A percentile compares a stretch with the other conserved stretches of the same genome.
Evolutionary conservation across 2,113 vertebrate species (phyloP).

Genomic region (Rhynchomys soricoides): DNA sequence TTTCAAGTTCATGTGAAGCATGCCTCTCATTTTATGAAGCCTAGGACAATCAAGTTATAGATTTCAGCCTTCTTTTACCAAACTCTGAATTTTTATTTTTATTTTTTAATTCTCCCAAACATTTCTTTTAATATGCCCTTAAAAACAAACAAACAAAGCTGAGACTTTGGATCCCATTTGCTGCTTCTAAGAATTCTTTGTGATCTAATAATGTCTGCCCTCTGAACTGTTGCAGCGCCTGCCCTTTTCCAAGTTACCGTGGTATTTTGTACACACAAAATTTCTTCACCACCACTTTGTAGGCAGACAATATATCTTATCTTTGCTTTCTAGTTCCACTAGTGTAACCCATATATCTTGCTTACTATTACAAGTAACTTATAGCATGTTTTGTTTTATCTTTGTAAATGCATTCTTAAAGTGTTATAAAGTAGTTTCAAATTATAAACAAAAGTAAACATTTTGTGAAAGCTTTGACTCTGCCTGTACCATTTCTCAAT

Average conservation of each 20-base stretch:
- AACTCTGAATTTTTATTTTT: neutral
- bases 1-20: neutral
- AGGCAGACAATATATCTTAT: neutral
- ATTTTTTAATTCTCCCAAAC: neutral
- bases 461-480: conserved; percentile 10
- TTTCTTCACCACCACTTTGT: neutral
- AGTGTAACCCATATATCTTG: conserved; percentile 26
- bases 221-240: neutral
- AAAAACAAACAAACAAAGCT: neutral
- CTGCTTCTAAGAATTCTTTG: conserved; percentile 8
- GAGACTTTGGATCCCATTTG: neutral
- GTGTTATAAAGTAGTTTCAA: conserved; percentile 13
- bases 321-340: conserved; percentile 28
- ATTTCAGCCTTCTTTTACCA: neutral
- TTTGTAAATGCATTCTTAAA: conserved; percentile 40
- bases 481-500: conserved; percentile 12
- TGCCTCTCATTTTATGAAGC: neutral
- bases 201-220: neutral
- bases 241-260: neutral
- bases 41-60: neutral
- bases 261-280: neutral
- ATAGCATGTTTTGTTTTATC: neutral
- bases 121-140: neutral
- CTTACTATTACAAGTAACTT: conserved; percentile 32
- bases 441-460: neutral